These are phyloP conservation scores for Phalera bucephala DNA, from an alignment of 2,888 invertebrate genomes.

Conservation along the genomic window DNA sequence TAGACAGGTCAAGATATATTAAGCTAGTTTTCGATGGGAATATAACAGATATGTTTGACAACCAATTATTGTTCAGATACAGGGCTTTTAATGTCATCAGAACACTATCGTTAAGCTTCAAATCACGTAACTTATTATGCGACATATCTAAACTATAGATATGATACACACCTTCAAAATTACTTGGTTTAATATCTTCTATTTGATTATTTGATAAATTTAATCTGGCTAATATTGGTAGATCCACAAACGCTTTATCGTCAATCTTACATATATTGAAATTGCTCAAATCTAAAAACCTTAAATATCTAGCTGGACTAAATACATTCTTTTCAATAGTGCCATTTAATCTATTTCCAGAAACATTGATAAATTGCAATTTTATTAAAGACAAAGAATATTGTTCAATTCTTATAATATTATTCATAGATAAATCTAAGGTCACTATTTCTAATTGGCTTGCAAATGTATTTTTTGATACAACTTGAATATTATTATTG, in stretches of 20 bases:
- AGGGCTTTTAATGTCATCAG: conserved; percentile 53
- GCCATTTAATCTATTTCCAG: conserved; percentile 50
- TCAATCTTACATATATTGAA: conserved; percentile 51
- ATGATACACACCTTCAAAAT: conserved; percentile 54
- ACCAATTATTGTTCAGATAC: conserved; percentile 55
- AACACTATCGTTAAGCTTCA: conserved; percentile 39
- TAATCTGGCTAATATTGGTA: conserved; percentile 55
- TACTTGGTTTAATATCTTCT: conserved; percentile 45
- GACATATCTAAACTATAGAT: conserved; percentile 65
- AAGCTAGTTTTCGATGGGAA: conserved; percentile 40
- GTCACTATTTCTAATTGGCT: conserved; percentile 45
- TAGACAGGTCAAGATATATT: conserved; percentile 52
- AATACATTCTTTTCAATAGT: conserved; percentile 44
- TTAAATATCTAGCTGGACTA: conserved; percentile 57
- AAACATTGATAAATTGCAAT: conserved; percentile 57
- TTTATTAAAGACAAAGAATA: conserved; percentile 54
- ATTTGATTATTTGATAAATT: conserved; percentile 63
- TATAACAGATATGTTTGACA: conserved; percentile 38
- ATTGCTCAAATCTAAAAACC: conserved; percentile 57
- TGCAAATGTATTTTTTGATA: conserved; percentile 42
- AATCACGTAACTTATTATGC: conserved; percentile 43
- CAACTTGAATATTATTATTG: conserved; percentile 45
- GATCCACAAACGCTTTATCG: conserved; percentile 50
- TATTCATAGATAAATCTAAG: conserved; percentile 61
- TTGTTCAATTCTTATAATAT: conserved; percentile 47